Base-by-base conservation (phyloP, 2,888 invertebrate species). In the Hedychridium roseum region DNA sequence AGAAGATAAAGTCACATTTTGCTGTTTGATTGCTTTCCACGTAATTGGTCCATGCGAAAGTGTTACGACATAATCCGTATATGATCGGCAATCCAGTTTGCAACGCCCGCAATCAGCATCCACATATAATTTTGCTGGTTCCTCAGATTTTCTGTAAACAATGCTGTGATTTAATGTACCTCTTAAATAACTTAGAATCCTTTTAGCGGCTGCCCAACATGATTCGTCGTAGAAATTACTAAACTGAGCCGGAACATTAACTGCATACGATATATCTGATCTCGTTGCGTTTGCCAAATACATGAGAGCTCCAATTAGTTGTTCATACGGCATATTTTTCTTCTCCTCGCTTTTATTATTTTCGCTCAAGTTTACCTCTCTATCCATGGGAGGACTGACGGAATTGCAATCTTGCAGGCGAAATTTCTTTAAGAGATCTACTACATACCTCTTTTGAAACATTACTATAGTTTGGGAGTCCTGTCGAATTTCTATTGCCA, bases 71-170 rank as follows among this genome's bases (percentile, higher is more conserved):
- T 34, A 50, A 14, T 60, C 66, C 7, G 53, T 49, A 6, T 45
- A 60, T 1, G 66, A 66, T 15, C 54, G 50, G 17, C 64, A 9
- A 9, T 56, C 46, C 7, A 26, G 38, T n/a, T 31, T 3, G 14
- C 57, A 60, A 6, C 40, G 54, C 2, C 51, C 68, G 50, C 57
- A 63, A 32, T 70, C 74, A 0, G 71, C 54, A 54, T 73, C 73
- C 4, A 53, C 54, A 37, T 42, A 74, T 9, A 60, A 66, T n/a
- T 14, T 6, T 4, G 71, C 14, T 2, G 27, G 12, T 5, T 41
- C 36, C 2, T 20, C 16, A 2, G 16, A 11, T 15, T 26, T 34
- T 3, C 27, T 30, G 49, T 54, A 74, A 2, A 18, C 14, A 2
- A 74, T 39, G 11, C 65, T 58, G 7, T 54, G 21, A 21, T 37